Percentiles rank a stretch among this genome's conserved stretches.
These are phyloP conservation scores for Montipora capricornis DNA, from an alignment of 64 coral and sea anemone genomes.

Conservation along the genomic window DNA sequence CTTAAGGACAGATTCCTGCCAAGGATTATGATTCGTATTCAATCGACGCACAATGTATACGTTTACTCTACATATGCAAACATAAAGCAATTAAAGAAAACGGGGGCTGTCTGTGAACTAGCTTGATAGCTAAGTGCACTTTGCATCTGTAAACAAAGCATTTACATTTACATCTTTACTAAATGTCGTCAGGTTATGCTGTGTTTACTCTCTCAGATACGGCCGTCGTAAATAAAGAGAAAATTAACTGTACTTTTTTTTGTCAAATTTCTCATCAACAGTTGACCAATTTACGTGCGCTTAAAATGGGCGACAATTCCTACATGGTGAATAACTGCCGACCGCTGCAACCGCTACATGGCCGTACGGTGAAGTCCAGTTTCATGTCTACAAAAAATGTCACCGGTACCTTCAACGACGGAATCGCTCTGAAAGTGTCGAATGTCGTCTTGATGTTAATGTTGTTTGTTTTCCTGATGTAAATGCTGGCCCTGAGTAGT, in stretches of 20 bases:
- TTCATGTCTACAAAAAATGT: not conserved
- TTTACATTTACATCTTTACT: no score
- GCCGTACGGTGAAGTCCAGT: not conserved
- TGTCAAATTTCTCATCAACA: not conserved
- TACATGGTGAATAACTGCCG: slow-evolving; percentile 12
- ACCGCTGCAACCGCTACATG: not conserved
- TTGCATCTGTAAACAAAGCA: no score
- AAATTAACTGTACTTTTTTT: not conserved
- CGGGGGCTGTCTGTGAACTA: no score
- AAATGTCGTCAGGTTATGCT: not conserved
- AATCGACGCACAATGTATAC: no score
- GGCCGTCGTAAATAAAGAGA: no score
- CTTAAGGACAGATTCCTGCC: no score
- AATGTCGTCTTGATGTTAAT: not conserved
- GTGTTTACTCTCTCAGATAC: not conserved
- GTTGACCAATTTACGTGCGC: slow-evolving; percentile 50
- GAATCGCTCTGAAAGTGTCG: not conserved
- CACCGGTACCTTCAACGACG: not conserved
- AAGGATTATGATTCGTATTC: no score
- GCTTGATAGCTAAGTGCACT: no score
- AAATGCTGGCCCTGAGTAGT: not conserved
- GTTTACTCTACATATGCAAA: no score
- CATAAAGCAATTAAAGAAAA: no score
- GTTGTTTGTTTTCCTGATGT: not conserved
- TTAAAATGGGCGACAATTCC: slow-evolving; percentile 8